Evolutionary conservation across 2,113 vertebrate genomes (phyloP).

Genomic region (Proterorhinus semilunaris): DNA sequence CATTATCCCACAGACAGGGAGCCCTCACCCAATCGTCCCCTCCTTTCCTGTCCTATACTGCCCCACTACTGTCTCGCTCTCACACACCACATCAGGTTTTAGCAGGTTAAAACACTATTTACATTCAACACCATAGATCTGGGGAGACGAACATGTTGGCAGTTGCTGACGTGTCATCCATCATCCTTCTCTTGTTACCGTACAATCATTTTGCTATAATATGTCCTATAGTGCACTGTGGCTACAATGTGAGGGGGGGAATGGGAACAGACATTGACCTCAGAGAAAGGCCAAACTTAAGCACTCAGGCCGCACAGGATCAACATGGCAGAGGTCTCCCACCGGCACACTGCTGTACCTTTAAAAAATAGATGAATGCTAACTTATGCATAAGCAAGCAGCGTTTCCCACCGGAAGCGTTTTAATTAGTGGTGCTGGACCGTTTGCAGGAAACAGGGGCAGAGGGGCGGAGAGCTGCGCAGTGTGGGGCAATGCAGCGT

Average conservation of each 20-base stretch:
- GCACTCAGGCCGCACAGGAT: slow-evolving; percentile 17
- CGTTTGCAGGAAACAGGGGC: not conserved
- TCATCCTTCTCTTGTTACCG: not conserved
- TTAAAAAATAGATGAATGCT: slow-evolving; percentile 47
- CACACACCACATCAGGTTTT: not conserved
- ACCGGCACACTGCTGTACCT: slow-evolving; percentile 16
- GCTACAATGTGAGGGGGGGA: not conserved
- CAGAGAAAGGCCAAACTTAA: slow-evolving; percentile 15
- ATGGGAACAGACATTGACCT: slow-evolving; percentile 26
- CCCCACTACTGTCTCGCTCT: slow-evolving; percentile 4
- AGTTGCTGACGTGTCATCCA: not conserved
- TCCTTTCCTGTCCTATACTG: slow-evolving; percentile 17
- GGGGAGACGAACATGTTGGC: no score
- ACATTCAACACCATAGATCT: no score
- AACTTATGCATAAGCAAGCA: slow-evolving; percentile 31
- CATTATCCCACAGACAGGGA: slow-evolving; percentile 51
- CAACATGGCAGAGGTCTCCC: slow-evolving; percentile 29
- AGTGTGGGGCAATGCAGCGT: not conserved
- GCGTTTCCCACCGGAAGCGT: slow-evolving; percentile 35
- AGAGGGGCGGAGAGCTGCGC: not conserved
- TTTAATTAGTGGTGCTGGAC: slow-evolving; percentile 43
- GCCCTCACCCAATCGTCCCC: slow-evolving; percentile 25
- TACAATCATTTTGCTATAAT: not conserved
- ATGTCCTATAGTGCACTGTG: slow-evolving; percentile 3
- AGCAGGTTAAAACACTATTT: not conserved